phyloP scores from a whole-genome alignment of 1,140 invertebrate genomes.

The Drosophila sechellia region DNA sequence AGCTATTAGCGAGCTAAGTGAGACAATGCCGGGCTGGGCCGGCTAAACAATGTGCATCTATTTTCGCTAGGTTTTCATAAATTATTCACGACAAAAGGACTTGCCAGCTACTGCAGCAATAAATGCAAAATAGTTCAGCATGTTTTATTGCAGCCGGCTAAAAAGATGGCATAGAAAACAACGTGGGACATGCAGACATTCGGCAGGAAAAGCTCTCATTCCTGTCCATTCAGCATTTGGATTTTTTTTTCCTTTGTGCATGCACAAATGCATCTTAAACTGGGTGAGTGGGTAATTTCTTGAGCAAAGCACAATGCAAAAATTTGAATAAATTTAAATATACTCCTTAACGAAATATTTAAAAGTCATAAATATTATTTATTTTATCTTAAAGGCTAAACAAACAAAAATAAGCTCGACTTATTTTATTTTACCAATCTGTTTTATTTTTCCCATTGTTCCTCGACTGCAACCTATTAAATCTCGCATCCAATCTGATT shows the following conservation, averaged over 20 bases:
- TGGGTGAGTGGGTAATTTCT: slow-evolving; percentile 5
- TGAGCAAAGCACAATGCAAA: background rate
- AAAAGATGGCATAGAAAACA: slow-evolving; percentile 49
- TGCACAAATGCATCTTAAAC: slow-evolving; percentile 19
- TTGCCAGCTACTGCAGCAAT: slow-evolving; percentile 32
- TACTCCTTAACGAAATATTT: background rate
- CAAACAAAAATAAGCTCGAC: background rate
- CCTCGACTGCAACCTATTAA: too few species aligned
- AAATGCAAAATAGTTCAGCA: slow-evolving; percentile 59
- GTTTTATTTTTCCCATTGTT: background rate
- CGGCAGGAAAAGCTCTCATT: slow-evolving; percentile 24
- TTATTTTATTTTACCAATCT: background rate
- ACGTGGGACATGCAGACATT: slow-evolving; percentile 25
- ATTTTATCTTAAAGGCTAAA: background rate
- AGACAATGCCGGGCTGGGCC: slow-evolving; percentile 50
- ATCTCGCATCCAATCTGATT: slow-evolving; percentile 4
- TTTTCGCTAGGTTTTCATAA: slow-evolving; percentile 58
- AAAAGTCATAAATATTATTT: background rate
- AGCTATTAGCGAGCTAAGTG: slow-evolving; percentile 54
- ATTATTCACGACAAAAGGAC: slow-evolving; percentile 72
- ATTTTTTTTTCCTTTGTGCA: slow-evolving; percentile 13
- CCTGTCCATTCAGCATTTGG: slow-evolving; percentile 18
- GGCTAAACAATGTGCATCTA: slow-evolving; percentile 57
- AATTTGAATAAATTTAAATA: background rate
- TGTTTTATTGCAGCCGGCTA: slow-evolving; percentile 56